Base-by-base conservation (phyloP, 2,797 vertebrate genomes). In the Petrocephalus schoutedeni region DNA sequence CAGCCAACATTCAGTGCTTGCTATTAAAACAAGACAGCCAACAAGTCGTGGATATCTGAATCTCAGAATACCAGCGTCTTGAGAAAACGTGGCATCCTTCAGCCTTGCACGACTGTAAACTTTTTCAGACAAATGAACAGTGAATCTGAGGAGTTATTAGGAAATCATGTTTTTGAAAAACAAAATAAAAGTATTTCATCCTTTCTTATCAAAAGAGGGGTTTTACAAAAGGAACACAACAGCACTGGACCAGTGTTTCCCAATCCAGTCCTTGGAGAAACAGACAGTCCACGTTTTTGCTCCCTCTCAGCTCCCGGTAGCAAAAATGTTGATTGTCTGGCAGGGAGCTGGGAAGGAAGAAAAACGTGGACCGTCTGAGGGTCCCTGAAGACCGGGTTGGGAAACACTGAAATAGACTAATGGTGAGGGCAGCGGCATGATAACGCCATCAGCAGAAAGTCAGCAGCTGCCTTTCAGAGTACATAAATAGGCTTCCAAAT, bases 1-100 rank as follows among this genome's bases (percentile, higher is more conserved):
- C 10, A 8, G 53, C 54, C 4, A 10, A 32, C 8, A 87, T n/a
- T 36, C 28, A 77, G 36, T 77, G 19, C 74, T 54, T 80, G 67
- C 86, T 74, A 21, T 14, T 87, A 36, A 64, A 87, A 87, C 41
- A 53, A 74, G 67, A 32, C 49, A 56, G 86, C 59, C 45, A 74
- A 51, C 5, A 57, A 14, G 54, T 83, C 1, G 32, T 87, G 74
- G 36, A 41, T 57, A 57, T 41, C 58, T 51, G 41, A 49, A 32
- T 59, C 36, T 59, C 32, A 14, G 56, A 45, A 45, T 45, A 45
- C 4, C 41, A 45, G 41, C 0, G 41, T 45, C 41, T 58, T 10
- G 16, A 87, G 67, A 67, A 36, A 57, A 56, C 51, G 54, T 53
- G 51, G 32, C 12, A 54, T 7, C 58, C 28, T 23, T 67, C 61